A percentile compares a stretch with the other conserved stretches of the same genome.
Evolutionary conservation across 2,888 invertebrate species (phyloP).

Genomic region (Pharmacophagus antenor): DNA sequence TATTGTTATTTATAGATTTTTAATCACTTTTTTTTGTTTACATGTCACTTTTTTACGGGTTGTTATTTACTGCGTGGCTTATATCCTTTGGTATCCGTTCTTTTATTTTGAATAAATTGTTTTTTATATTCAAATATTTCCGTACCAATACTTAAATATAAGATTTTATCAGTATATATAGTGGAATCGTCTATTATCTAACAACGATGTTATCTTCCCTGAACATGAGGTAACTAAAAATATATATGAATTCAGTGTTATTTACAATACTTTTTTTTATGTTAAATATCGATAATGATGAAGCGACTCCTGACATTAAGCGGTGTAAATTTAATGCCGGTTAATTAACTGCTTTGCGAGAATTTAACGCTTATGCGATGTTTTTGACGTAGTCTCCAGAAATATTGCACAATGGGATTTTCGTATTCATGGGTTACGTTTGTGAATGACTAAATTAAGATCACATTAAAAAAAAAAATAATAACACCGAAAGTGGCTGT

Average conservation of each 20-base stretch:
- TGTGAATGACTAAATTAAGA: not conserved
- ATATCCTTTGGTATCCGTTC: not conserved
- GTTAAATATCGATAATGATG: slow-evolving; percentile 1
- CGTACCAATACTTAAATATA: not conserved
- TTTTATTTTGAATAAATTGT: not conserved
- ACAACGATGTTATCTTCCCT: not conserved
- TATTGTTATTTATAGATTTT: not conserved
- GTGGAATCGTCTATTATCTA: not conserved
- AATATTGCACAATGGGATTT: not conserved
- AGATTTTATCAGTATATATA: not conserved
- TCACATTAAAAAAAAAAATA: not conserved
- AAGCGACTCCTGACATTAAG: slow-evolving; percentile 3
- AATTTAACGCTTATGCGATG: slow-evolving; percentile 9
- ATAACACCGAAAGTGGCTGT: not conserved
- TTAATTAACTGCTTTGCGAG: slow-evolving; percentile 23
- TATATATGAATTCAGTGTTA: not conserved
- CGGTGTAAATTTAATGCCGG: not conserved
- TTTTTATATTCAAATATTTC: not conserved
- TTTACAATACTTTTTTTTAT: not conserved
- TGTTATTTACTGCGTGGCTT: not conserved
- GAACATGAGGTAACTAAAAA: not conserved
- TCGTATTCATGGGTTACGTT: not conserved
- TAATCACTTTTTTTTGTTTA: not conserved
- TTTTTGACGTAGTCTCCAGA: slow-evolving; percentile 2
- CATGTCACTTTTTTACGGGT: too few species aligned